phyloP scores from a whole-genome alignment of 2,888 invertebrate species.

The Agrotis ipsilon region DNA sequence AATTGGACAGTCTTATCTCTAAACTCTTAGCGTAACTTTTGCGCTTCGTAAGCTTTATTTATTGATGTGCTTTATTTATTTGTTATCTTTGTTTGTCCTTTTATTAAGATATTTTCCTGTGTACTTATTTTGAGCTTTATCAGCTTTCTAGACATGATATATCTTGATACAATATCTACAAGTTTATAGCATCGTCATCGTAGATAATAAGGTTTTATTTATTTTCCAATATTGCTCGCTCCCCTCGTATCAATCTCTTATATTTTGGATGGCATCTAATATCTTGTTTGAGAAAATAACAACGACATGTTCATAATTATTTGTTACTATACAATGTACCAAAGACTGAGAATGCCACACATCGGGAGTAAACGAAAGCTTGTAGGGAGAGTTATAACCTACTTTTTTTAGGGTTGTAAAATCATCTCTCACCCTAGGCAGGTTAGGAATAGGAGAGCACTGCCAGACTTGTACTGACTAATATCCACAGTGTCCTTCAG shows the following conservation, averaged over 20 bases:
- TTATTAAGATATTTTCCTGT: constrained; percentile 9
- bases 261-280: constrained; percentile 49
- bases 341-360: neutral
- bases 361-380: neutral
- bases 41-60: constrained; percentile 17
- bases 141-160: constrained; percentile 12
- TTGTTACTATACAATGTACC: neutral
- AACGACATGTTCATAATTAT: constrained; percentile 28
- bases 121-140: constrained; percentile 25
- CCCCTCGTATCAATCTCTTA: constrained; percentile 42
- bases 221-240: constrained; percentile 42
- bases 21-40: constrained; percentile 31
- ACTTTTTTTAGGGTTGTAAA: too few relatives aligned
- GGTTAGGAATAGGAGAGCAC: too few relatives aligned
- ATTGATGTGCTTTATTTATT: constrained; percentile 7
- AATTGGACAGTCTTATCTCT: constrained; percentile 16
- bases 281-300: constrained; percentile 43
- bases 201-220: constrained; percentile 52
- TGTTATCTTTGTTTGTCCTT: constrained; percentile 15
- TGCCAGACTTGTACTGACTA: too few relatives aligned
- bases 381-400: neutral
- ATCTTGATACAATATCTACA: constrained; percentile 28
- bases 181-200: constrained; percentile 52
- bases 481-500: too few relatives aligned
- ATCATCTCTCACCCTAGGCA: too few relatives aligned